Evolutionary conservation across 2,797 vertebrate species (phyloP).

Genomic region (Rhincodon typus): DNA sequence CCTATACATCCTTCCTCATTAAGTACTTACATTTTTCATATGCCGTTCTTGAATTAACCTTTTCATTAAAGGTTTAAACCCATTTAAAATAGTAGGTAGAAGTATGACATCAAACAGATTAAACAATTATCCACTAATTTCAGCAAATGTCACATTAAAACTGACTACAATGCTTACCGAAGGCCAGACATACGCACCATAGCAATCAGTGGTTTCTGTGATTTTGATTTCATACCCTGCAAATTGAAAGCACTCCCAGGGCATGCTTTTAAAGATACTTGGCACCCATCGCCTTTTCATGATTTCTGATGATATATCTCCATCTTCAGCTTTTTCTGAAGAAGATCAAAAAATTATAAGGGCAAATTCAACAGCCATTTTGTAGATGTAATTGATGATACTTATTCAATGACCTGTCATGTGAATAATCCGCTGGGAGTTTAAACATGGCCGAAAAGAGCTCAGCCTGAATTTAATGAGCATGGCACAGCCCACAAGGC

Average conservation of each 20-base stretch:
- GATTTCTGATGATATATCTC: conserved; percentile 69
- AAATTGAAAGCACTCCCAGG: conserved; percentile 83
- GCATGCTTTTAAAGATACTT: conserved; percentile 53
- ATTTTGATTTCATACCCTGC: conserved; percentile 77
- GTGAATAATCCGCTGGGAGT: neutral
- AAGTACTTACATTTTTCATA: neutral
- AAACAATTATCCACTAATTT: neutral
- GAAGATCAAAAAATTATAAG: neutral
- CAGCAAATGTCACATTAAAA: neutral
- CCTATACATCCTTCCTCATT: too few relatives aligned
- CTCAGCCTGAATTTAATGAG: neutral
- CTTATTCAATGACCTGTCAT: neutral
- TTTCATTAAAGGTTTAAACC: neutral
- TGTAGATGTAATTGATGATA: neutral
- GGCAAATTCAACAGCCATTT: neutral
- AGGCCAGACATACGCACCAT: conserved; percentile 88
- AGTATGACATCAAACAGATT: neutral
- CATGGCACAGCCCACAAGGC: too few relatives aligned
- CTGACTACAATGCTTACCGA: conserved; percentile 62
- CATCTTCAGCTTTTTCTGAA: conserved; percentile 54
- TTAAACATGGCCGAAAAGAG: neutral
- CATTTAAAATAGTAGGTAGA: neutral
- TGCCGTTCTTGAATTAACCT: neutral
- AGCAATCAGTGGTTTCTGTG: conserved; percentile 78
- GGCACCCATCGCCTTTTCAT: conserved; percentile 71